Conservation (phyloP, 1,140 invertebrate species). For the Bombus superbus region DNA sequence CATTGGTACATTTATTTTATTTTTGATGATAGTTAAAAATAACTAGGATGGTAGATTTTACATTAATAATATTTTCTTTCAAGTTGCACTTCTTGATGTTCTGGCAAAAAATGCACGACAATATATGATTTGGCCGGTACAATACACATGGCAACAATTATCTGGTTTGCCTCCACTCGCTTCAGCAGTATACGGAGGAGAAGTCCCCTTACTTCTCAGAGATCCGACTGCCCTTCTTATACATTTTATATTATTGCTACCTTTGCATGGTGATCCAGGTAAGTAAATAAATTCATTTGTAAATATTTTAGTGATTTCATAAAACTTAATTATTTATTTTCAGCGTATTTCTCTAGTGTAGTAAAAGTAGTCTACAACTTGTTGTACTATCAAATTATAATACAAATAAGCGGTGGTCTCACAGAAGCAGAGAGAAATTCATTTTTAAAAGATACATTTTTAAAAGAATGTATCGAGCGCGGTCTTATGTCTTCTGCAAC, state of each 20-base stretch:
- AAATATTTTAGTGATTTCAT: background rate
- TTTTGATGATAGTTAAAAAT: background rate
- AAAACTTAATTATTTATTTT: slow-evolving; percentile 55
- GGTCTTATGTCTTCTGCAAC: slow-evolving; percentile 64
- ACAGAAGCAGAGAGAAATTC: slow-evolving; percentile 80
- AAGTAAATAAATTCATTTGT: slow-evolving; percentile 72
- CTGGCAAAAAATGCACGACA: slow-evolving; percentile 91
- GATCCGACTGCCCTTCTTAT: slow-evolving; percentile 93
- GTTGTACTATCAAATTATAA: slow-evolving; percentile 93
- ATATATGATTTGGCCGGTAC: slow-evolving; percentile 86
- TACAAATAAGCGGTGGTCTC: slow-evolving; percentile 88
- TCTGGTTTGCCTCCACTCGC: slow-evolving; percentile 82
- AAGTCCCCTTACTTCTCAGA: slow-evolving; percentile 92
- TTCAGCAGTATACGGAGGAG: slow-evolving; percentile 83
- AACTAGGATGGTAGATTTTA: background rate
- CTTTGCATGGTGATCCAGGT: slow-evolving; percentile 94
- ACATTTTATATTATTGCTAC: slow-evolving; percentile 93
- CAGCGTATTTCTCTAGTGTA: slow-evolving; percentile 93
- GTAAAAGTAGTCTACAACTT: slow-evolving; percentile 94
- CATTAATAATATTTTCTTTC: slow-evolving; percentile 66
- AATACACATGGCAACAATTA: slow-evolving; percentile 86
- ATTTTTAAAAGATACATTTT: slow-evolving; percentile 58
- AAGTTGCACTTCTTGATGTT: slow-evolving; percentile 94
- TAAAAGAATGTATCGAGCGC: slow-evolving; percentile 65
- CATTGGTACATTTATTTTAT: slow-evolving; percentile 86